Conservation (phyloP, 2,888 invertebrate species). For the Crematogaster levior region DNA sequence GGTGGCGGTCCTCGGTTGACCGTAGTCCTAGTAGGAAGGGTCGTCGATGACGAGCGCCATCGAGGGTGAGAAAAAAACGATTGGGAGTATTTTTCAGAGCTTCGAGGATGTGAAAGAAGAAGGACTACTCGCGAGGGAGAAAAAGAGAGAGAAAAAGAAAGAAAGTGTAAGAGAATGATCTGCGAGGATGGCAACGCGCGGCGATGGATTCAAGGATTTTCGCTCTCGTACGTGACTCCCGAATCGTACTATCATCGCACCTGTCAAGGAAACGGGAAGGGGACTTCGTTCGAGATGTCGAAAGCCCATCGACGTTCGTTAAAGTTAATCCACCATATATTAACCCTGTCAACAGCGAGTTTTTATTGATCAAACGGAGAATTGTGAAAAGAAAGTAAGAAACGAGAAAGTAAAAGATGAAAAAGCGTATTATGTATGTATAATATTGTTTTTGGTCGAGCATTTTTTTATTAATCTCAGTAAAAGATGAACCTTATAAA, state of each 20-base stretch:
- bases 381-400: background rate
- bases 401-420: background rate
- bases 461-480: background rate
- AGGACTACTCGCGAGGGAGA: background rate
- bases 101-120: conserved; percentile 56
- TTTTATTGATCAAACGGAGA: background rate
- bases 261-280: conserved; percentile 54
- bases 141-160: background rate
- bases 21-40: conserved; percentile 38
- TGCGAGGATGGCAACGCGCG: background rate
- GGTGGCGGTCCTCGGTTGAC: conserved; percentile 52
- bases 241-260: conserved; percentile 55
- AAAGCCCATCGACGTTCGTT: conserved; percentile 32
- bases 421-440: background rate
- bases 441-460: background rate
- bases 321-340: background rate
- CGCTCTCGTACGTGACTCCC: conserved; percentile 59
- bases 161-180: conserved; percentile 16
- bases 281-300: background rate
- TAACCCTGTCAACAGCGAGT: background rate
- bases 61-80: conserved; percentile 67
- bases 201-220: conserved; percentile 30
- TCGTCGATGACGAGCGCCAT: conserved; percentile 17
- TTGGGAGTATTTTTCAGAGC: conserved; percentile 59
- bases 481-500: too few relatives aligned